phyloP scores from a whole-genome alignment of 2,797 vertebrate species.

The Moxostoma hubbsi region DNA sequence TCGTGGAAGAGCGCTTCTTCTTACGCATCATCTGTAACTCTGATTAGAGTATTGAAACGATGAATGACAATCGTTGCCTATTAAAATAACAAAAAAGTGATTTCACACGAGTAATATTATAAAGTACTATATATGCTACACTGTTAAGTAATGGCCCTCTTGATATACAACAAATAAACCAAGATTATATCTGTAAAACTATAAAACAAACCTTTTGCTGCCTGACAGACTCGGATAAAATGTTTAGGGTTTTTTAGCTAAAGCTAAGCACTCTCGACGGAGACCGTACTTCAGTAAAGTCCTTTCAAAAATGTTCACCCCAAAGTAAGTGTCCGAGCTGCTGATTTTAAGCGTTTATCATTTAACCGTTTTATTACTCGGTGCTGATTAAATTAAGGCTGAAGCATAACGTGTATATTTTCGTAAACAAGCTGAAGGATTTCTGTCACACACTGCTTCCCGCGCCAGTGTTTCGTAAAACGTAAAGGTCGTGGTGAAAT shows the following conservation, averaged over 20 bases:
- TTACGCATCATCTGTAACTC: conserved; percentile 76
- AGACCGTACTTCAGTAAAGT: neutral
- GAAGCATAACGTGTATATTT: neutral
- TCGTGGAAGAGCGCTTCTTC: conserved; percentile 69
- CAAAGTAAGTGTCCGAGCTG: neutral
- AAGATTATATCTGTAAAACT: too few species aligned
- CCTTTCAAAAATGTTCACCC: neutral
- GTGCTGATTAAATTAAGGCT: neutral
- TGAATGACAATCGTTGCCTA: neutral
- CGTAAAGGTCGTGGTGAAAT: neutral
- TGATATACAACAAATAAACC: too few species aligned
- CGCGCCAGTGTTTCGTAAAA: conserved; percentile 65
- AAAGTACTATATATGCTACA: too few species aligned
- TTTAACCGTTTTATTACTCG: neutral
- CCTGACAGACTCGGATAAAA: too few species aligned
- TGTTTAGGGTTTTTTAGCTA: neutral
- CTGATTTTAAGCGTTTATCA: neutral
- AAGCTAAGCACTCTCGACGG: neutral
- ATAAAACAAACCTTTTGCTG: too few species aligned
- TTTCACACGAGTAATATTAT: neutral
- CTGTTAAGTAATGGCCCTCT: too few species aligned
- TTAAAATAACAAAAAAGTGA: neutral
- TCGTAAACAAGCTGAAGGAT: neutral
- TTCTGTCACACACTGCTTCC: conserved; percentile 47
- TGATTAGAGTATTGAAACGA: neutral